Percentiles rank a stretch among this genome's conserved stretches.
These are phyloP conservation scores for Grammomys surdaster DNA, from an alignment of 2,113 vertebrate species.

Conservation along the genomic window DNA sequence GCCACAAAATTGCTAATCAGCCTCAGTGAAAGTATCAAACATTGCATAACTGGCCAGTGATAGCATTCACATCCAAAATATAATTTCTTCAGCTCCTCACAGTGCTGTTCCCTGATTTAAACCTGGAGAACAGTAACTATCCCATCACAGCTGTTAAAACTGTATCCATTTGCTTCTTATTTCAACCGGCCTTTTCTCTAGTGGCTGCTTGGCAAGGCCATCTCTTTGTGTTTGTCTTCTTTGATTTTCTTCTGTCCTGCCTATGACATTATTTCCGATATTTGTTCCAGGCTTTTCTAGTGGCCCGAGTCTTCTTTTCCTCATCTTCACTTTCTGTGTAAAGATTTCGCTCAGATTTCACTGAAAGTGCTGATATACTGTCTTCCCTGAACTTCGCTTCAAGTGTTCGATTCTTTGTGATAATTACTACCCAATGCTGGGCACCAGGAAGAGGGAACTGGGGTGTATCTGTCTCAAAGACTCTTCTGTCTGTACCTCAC, in stretches of 20 bases:
- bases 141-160: slow-evolving; percentile 25
- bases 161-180: not conserved
- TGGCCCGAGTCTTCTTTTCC: rapidly evolving
- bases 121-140: not conserved
- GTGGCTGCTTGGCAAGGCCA: not conserved
- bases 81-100: not conserved
- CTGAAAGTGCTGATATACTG: too few species aligned
- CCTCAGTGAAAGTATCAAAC: not conserved
- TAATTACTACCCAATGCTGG: not conserved
- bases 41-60: not conserved
- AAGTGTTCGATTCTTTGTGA: not conserved
- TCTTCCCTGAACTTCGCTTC: not conserved
- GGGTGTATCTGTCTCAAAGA: not conserved
- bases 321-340: not conserved
- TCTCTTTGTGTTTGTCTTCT: not conserved
- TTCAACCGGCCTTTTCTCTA: not conserved
- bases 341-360: not conserved
- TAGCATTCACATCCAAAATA: not conserved
- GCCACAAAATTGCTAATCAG: not conserved
- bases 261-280: not conserved
- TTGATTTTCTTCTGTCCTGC: not conserved
- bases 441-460: not conserved
- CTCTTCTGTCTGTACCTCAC: not conserved
- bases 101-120: not conserved
- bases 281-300: not conserved